Evolutionary conservation across 2,113 vertebrate genomes (phyloP).

Genomic region (Stictonetta naevosa): DNA sequence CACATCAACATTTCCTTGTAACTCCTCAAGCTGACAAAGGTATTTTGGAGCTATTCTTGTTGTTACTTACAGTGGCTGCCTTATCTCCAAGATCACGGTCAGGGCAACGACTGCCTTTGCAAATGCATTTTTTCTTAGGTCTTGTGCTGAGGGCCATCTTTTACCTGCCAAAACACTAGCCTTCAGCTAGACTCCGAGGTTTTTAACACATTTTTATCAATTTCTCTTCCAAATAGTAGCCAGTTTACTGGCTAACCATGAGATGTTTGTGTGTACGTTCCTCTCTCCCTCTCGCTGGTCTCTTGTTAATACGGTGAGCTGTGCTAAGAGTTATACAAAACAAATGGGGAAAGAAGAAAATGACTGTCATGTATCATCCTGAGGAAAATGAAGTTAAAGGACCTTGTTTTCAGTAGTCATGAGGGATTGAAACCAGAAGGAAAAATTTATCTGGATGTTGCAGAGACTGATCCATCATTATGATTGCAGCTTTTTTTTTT

Average conservation of each 20-base stretch:
- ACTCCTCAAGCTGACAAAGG: background rate
- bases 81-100: background rate
- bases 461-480: background rate
- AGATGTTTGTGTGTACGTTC: background rate
- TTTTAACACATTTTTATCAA: slow-evolving; percentile 13
- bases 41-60: background rate
- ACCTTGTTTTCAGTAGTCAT: background rate
- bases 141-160: background rate
- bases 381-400: slow-evolving; percentile 6
- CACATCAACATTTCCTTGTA: background rate
- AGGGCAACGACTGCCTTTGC: background rate
- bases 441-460: slow-evolving; percentile 9
- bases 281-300: background rate
- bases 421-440: slow-evolving; percentile 10
- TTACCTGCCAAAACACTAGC: background rate
- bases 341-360: background rate
- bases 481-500: background rate
- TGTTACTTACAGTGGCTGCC: background rate
- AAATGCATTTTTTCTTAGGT: background rate
- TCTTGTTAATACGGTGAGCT: background rate
- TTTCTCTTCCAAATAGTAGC: background rate
- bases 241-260: background rate
- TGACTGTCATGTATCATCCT: background rate
- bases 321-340: background rate
- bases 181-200: background rate